phyloP scores from a whole-genome alignment of 2,797 vertebrate species.

The Eleutherodactylus coqui region DNA sequence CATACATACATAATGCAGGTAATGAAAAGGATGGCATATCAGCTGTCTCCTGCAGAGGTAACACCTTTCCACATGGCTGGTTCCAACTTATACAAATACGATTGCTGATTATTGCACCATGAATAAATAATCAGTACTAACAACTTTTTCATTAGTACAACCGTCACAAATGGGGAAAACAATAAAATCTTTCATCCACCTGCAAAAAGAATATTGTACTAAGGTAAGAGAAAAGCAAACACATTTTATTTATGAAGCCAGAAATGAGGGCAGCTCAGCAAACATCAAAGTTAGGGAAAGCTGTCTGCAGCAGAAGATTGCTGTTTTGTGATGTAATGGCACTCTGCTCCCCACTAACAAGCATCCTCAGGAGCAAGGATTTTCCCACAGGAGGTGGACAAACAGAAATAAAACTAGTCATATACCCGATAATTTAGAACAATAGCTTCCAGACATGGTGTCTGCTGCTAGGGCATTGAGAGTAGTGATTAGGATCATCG shows the following conservation, averaged over 20 bases:
- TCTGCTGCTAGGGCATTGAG: background rate
- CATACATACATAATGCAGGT: background rate
- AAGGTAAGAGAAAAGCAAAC: constrained; percentile 19
- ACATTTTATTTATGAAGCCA: constrained; percentile 42
- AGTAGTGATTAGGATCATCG: background rate
- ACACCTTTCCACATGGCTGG: background rate
- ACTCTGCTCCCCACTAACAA: constrained; percentile 37
- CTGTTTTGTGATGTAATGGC: constrained; percentile 22
- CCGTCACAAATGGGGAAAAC: background rate
- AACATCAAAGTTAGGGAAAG: constrained; percentile 35
- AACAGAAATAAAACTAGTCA: constrained; percentile 39
- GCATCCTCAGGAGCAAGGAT: constrained; percentile 29
- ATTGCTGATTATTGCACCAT: background rate
- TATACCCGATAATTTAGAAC: constrained; percentile 42
- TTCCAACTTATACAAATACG: background rate
- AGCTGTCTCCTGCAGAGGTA: background rate
- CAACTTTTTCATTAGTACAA: constrained; percentile 19
- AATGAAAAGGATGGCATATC: background rate
- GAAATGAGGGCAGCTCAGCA: constrained; percentile 34
- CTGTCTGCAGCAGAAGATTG: constrained; percentile 18
- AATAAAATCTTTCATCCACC: background rate
- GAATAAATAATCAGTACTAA: constrained; percentile 23
- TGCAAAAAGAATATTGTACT: background rate
- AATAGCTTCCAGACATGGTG: constrained; percentile 28
- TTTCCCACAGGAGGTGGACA: constrained; percentile 38